These are phyloP conservation scores for Bos taurus DNA, from an alignment of 2,113 vertebrate genomes.

Conservation along the genomic window ARS-UCD2.0 NC_037346.1:22458501-22459000, in stretches of 20 bases:
- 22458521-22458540: neutral
- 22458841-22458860: neutral
- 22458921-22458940: fast-evolving
- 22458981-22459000: neutral
- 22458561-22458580: neutral
- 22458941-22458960: neutral
- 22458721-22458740: neutral
- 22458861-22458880: neutral
- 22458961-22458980: fast-evolving
- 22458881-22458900: neutral
- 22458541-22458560: neutral
- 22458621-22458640: fast-evolving
- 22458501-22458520: neutral
- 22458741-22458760: neutral
- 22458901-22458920: neutral
- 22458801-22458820: neutral
- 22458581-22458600: neutral
- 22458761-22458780: neutral
- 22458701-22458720: neutral
- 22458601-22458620: no score
- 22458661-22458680: neutral
- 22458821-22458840: neutral
- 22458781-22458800: neutral
- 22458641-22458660: neutral
- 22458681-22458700: neutral